Evolutionary conservation across 2,113 vertebrate genomes (phyloP).

Genomic region (Tyto alba): DNA sequence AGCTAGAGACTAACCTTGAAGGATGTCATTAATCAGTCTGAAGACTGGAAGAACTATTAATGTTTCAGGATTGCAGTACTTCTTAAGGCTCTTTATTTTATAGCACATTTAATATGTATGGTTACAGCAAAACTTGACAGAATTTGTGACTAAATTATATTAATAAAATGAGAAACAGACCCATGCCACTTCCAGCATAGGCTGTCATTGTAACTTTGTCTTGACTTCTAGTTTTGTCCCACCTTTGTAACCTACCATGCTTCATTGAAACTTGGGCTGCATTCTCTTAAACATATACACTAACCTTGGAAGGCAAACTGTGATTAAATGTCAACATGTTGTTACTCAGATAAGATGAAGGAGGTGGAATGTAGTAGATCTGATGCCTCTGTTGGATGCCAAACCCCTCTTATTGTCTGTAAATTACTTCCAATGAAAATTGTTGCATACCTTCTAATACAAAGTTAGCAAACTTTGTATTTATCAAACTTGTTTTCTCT

Average conservation of each 20-base stretch:
- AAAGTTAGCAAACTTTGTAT: not conserved
- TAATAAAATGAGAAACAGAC: not conserved
- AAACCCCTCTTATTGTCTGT: not conserved
- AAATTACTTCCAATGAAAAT: not conserved
- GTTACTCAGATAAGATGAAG: not conserved
- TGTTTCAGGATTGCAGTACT: not conserved
- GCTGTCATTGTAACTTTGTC: not conserved
- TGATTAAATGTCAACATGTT: not conserved
- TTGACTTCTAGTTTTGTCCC: not conserved
- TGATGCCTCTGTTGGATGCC: not conserved
- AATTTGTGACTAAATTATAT: not conserved
- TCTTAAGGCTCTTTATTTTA: not conserved
- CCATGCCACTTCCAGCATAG: not conserved
- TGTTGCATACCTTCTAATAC: not conserved
- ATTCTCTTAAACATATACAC: not conserved
- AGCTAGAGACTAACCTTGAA: not conserved
- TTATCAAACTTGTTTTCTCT: not conserved
- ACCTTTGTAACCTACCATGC: not conserved
- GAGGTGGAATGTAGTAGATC: not conserved
- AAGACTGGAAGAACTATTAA: not conserved
- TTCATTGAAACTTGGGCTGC: not conserved
- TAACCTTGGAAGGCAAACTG: not conserved
- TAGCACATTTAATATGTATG: not conserved
- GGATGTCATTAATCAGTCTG: not conserved
- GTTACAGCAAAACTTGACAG: not conserved